phyloP scores from a whole-genome alignment of 2,888 invertebrate species.

The Parochlus steinenii region DNA sequence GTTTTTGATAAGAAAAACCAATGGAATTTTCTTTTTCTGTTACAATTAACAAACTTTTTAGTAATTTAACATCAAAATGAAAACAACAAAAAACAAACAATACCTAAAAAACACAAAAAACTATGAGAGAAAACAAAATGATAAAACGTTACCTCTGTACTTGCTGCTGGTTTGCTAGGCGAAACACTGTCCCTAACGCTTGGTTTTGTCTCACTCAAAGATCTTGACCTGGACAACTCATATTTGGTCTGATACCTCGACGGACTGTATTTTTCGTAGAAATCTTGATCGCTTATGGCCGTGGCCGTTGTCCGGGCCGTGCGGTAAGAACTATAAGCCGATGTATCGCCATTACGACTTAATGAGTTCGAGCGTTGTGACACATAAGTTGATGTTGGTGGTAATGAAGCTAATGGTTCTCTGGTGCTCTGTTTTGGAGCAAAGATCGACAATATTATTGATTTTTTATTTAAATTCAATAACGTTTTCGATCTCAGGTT shows the following conservation, averaged over 20 bases:
- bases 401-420: too few relatives aligned
- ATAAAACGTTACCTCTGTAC: constrained; percentile 1
- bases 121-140: too few relatives aligned
- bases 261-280: constrained; percentile 60
- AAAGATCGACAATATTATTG: too few relatives aligned
- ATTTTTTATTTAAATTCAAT: too few relatives aligned
- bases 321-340: background rate
- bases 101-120: too few relatives aligned
- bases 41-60: too few relatives aligned
- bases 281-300: constrained; percentile 45
- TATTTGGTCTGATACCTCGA: constrained; percentile 49
- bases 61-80: too few relatives aligned
- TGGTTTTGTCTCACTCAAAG: constrained; percentile 23
- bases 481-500: too few relatives aligned
- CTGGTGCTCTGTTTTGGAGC: too few relatives aligned
- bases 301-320: constrained; percentile 30
- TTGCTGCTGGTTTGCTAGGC: background rate
- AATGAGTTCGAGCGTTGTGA: constrained; percentile 19
- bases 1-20: too few relatives aligned
- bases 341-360: constrained; percentile 16
- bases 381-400: constrained; percentile 10
- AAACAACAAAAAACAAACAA: too few relatives aligned
- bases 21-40: too few relatives aligned
- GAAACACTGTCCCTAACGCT: background rate
- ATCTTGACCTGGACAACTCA: constrained; percentile 33